Evolutionary conservation across 2,113 vertebrate genomes (phyloP).

Genomic region (Eudorcas thomsonii): DNA sequence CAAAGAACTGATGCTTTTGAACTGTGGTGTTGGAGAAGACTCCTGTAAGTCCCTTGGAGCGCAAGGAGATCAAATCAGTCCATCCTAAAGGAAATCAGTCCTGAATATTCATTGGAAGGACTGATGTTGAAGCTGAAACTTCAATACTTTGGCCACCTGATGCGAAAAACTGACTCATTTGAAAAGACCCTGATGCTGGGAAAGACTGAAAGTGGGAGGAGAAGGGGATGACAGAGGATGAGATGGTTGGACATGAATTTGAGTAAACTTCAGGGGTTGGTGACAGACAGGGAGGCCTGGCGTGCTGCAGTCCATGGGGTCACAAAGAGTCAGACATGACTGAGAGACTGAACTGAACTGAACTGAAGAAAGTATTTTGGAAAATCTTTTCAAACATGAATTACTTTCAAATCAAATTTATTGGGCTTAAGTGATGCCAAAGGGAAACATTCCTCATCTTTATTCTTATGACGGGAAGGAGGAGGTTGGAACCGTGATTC

Average conservation of each 20-base stretch:
- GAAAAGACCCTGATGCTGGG: background rate
- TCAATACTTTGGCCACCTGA: background rate
- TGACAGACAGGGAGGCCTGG: background rate
- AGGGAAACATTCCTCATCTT: background rate
- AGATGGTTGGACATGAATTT: background rate
- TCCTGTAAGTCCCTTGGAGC: background rate
- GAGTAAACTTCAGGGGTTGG: background rate
- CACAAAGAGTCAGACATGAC: background rate
- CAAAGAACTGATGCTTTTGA: background rate
- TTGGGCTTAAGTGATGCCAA: background rate
- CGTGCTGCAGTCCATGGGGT: background rate
- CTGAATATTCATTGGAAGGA: background rate
- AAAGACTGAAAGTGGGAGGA: background rate
- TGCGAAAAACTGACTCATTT: background rate
- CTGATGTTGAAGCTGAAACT: background rate
- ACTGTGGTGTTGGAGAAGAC: background rate
- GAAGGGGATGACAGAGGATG: background rate
- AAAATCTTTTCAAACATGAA: background rate
- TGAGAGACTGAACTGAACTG: background rate
- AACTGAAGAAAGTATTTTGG: background rate
- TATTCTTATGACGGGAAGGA: background rate
- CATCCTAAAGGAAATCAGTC: background rate
- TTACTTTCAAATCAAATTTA: background rate
- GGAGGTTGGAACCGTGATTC: background rate
- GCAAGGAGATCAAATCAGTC: background rate